Evolutionary conservation across 2,888 invertebrate genomes (phyloP).

Genomic region (Nasonovia ribisnigri): DNA sequence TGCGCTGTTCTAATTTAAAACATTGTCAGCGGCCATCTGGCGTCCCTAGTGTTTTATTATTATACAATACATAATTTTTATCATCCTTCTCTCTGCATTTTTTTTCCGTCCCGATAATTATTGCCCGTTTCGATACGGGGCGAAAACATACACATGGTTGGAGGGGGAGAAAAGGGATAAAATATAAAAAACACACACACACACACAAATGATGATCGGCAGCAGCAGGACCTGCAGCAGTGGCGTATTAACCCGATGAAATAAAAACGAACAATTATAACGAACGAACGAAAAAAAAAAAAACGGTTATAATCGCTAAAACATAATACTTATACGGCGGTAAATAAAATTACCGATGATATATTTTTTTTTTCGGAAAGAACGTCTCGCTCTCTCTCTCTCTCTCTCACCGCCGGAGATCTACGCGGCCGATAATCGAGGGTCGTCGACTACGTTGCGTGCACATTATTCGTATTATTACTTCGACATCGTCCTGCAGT

Average conservation of each 20-base stretch:
- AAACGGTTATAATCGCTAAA: slow-evolving; percentile 28
- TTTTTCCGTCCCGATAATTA: slow-evolving; percentile 55
- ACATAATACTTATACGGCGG: neutral
- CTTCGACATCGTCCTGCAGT: neutral
- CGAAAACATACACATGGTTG: neutral
- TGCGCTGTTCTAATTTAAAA: slow-evolving; percentile 62
- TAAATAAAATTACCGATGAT: neutral
- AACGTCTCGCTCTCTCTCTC: neutral
- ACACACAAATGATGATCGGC: neutral
- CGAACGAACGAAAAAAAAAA: slow-evolving; percentile 1
- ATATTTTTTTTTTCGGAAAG: neutral
- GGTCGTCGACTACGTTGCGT: neutral
- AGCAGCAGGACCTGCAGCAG: neutral
- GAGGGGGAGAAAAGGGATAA: slow-evolving; percentile 30
- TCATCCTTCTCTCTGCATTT: slow-evolving; percentile 41
- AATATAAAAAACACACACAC: neutral
- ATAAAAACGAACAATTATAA: neutral
- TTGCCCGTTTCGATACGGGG: slow-evolving; percentile 52
- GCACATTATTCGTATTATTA: neutral
- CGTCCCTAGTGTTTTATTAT: slow-evolving; percentile 65
- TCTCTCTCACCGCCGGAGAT: neutral
- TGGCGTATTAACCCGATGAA: neutral
- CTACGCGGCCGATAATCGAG: neutral
- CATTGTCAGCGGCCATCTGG: slow-evolving; percentile 64
- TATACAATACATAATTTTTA: slow-evolving; percentile 64